Evolutionary conservation across 2,797 vertebrate species (phyloP), one percentile per base, ranked within the genome.

Genomic region (Neosilurus hyrtlii): DNA sequence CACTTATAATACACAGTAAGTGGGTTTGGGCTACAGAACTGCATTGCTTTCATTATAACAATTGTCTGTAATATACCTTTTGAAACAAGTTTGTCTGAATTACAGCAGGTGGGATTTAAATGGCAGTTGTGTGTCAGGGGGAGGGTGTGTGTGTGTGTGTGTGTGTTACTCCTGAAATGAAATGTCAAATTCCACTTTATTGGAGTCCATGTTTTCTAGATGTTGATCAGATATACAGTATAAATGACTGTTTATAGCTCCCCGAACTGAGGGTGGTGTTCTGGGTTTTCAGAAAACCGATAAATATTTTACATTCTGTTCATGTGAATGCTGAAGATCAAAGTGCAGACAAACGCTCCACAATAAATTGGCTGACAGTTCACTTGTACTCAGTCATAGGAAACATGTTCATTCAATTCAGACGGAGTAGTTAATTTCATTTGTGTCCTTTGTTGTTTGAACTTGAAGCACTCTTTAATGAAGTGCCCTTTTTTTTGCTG

Each of bases 371-470:
- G 65, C 74, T 77, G 73, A 51, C 63, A 49, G 65, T 57, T 56
- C 49, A 59, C 35, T 76, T 76, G 43, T 80, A 68, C 15, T 57
- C 37, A 71, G n/a, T 24, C 56, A 26, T 61, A 15, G 51, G 63
- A 80, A 59, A 6, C 3, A 24, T 43, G 22, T 70, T 79, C 35
- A 70, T 79, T 68, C 43, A 68, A 9, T 70, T 54, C 57, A 74
- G 65, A 81, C 51, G 43, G 56, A 49, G 30, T 30, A 57, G 30
- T 9, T 78, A 72, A 67, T 73, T 83, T 20, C 22, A 76, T 85
- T 81, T 78, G 52, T 67, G 24, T 35, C 35, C 20, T 62, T 79
- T 71, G 26, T 84, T 82, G 85, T 80, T 86, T 85, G 77, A 86
- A 87, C 80, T 56, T 79, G 43, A 88, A 77, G 68, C 37, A 57